phyloP scores from a whole-genome alignment of 1,140 invertebrate species.

The Euglossa dilemma region DNA sequence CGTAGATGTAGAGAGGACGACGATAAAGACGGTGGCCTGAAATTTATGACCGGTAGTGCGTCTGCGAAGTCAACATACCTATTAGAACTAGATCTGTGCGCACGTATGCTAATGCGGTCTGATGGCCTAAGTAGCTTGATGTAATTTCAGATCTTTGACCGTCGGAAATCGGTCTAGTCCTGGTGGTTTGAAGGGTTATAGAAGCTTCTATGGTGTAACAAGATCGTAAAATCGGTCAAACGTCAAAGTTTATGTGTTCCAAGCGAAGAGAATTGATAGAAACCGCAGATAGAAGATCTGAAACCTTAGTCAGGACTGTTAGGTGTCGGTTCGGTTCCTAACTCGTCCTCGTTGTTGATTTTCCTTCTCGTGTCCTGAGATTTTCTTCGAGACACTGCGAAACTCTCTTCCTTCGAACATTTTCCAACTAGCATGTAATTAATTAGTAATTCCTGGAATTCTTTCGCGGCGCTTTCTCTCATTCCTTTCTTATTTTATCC shows the following conservation, averaged over 20 bases:
- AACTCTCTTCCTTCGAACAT: no score
- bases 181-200: not conserved
- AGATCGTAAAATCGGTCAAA: not conserved
- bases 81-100: conserved; percentile 36
- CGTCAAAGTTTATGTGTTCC: not conserved
- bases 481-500: no score
- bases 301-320: no score
- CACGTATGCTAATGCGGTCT: conserved; percentile 33
- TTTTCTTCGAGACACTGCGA: no score
- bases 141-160: conserved; percentile 68
- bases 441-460: no score
- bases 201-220: not conserved
- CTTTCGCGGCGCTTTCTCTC: no score
- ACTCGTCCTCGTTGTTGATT: no score
- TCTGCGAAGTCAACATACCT: conserved; percentile 39
- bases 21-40: not conserved
- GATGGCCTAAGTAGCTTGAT: conserved; percentile 45
- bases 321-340: no score
- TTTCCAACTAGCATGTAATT: no score
- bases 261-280: not conserved
- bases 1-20: not conserved
- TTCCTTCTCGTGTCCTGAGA: no score
- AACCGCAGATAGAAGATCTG: no score
- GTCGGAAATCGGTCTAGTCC: conserved; percentile 43
- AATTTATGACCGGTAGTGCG: conserved; percentile 4